phyloP scores from a whole-genome alignment of 1,140 invertebrate genomes.

The Delia radicum region DNA sequence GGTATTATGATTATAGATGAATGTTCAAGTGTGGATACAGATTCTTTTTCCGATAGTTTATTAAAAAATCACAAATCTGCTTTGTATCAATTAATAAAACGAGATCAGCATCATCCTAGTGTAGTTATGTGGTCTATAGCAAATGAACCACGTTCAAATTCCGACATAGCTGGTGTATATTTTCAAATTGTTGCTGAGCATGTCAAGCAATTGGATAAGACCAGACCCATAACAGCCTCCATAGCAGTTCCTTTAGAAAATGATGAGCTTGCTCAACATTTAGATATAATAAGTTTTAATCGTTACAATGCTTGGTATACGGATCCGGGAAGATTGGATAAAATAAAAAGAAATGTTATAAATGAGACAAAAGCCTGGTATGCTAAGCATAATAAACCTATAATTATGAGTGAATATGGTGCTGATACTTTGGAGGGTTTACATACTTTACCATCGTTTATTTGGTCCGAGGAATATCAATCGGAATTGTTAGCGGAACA shows the following conservation, averaged over 20 bases:
- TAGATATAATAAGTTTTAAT: constrained; percentile 95
- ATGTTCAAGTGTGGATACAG: constrained; percentile 88
- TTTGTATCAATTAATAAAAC: constrained; percentile 78
- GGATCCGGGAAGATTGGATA: constrained; percentile 76
- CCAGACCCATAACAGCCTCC: constrained; percentile 71
- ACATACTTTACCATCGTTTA: constrained; percentile 78
- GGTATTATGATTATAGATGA: constrained; percentile 98
- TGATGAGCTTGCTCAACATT: constrained; percentile 55
- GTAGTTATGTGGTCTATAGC: constrained; percentile 96
- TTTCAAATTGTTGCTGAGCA: constrained; percentile 56
- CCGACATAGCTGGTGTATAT: constrained; percentile 43
- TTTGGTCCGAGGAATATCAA: constrained; percentile 96
- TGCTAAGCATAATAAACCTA: constrained; percentile 79
- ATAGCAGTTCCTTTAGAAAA: constrained; percentile 47
- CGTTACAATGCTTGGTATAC: constrained; percentile 93
- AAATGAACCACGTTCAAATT: constrained; percentile 81
- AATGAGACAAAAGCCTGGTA: constrained; percentile 80
- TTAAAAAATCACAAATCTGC: constrained; percentile 74
- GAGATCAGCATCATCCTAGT: constrained; percentile 91
- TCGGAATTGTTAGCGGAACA: constrained; percentile 77
- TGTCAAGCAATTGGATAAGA: constrained; percentile 61
- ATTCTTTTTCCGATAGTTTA: too few relatives aligned
- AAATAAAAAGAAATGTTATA: constrained; percentile 70
- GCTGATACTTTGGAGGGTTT: constrained; percentile 88
- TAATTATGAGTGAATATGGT: constrained; percentile 94